Evolutionary conservation across 2,113 vertebrate species (phyloP), one percentile per base, ranked within the genome.

Genomic region (Channa maculata): DNA sequence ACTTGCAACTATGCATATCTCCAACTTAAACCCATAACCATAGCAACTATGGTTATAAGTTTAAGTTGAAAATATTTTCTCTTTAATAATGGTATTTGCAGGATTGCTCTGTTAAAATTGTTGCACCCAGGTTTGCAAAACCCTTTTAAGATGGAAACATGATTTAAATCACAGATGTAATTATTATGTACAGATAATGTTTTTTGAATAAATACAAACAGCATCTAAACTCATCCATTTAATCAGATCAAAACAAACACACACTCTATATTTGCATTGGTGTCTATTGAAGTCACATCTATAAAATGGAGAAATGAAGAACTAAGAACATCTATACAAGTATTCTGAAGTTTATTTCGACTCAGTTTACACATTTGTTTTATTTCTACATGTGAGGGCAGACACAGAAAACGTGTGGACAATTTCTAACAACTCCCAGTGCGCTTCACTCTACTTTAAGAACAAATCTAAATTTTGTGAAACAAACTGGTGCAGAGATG

Each of bases 221-320:
- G 39, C 15, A 41, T 24, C 24, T 7, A 7, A 65, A 61, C 44
- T 55, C 45, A 11, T 53, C 51, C 45, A 11, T 53, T 24, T 33
- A 50, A 12, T 54, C 44, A 44, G 38, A 61, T 52, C 38, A 13
- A 53, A 73, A 68, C 68, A 67, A 55, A 46, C 10, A 55, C n/a
- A 51, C 48, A 13, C 24, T 67, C 39, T 55, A 5, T 24, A 14
- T 43, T 24, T 24, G 24, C 24, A 7, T 37, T 33, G 53, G 44
- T 37, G 9, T 38, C 45, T 24, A 50, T 24, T 63, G 44, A 48
- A 59, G 36, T 52, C 48, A 58, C 24, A 24, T 24, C 24, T 24
- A 24, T 24, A 24, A 24, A 24, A 24, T 24, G 24, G 24, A 24
- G 24, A 24, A 24, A 24, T 24, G 24, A 24, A 24, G 24, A 24